Percentiles rank a stretch among this genome's conserved stretches.
Evolutionary conservation across 2,888 invertebrate species (phyloP).

Genomic region (Euproctis similis): DNA sequence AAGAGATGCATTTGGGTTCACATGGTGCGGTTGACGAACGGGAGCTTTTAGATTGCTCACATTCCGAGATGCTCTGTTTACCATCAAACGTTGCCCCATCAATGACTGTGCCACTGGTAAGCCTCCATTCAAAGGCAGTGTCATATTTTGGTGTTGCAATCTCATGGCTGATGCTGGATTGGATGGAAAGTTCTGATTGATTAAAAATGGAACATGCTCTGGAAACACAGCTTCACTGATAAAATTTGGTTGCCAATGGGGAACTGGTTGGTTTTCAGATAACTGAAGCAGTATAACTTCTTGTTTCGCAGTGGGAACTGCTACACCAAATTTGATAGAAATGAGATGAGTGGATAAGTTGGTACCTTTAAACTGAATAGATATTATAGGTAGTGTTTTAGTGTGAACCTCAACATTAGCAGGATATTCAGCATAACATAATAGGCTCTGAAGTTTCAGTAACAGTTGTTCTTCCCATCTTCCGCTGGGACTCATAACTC

Average conservation of each 20-base stretch:
- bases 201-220: slow-evolving; percentile 60
- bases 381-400: slow-evolving; percentile 55
- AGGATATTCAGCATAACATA: slow-evolving; percentile 59
- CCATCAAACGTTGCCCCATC: slow-evolving; percentile 49
- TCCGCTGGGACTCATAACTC: slow-evolving; percentile 68
- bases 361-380: slow-evolving; percentile 61
- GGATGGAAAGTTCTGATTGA: slow-evolving; percentile 60
- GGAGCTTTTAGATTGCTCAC: slow-evolving; percentile 50
- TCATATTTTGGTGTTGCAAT: slow-evolving; percentile 45
- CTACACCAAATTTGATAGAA: slow-evolving; percentile 58
- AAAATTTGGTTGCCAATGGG: slow-evolving; percentile 46
- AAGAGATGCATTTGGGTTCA: slow-evolving; percentile 15
- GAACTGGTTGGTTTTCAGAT: slow-evolving; percentile 33
- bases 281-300: slow-evolving; percentile 49
- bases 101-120: slow-evolving; percentile 37
- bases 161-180: slow-evolving; percentile 65
- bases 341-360: slow-evolving; percentile 68
- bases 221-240: slow-evolving; percentile 39
- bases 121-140: slow-evolving; percentile 49
- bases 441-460: slow-evolving; percentile 52
- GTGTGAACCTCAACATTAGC: slow-evolving; percentile 51
- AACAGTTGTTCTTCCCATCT: slow-evolving; percentile 71
- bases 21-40: slow-evolving; percentile 49
- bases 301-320: slow-evolving; percentile 62
- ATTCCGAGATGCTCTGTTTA: slow-evolving; percentile 50